These are phyloP conservation scores for Drosophila hamatofila DNA, from an alignment of 2,888 invertebrate genomes.

Conservation along the genomic window DNA sequence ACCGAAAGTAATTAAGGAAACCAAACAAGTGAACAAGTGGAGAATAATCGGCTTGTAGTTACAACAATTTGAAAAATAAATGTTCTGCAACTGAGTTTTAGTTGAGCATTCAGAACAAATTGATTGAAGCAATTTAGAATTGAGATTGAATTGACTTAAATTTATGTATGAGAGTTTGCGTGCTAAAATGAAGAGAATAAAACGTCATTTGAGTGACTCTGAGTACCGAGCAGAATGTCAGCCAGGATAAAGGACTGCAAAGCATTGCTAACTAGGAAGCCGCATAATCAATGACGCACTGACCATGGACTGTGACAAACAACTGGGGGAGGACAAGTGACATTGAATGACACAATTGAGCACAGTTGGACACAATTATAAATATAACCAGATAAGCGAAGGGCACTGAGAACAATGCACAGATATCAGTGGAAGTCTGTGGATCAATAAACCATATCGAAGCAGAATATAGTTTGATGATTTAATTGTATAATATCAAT, in stretches of 20 bases:
- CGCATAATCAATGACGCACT: conserved; percentile 11
- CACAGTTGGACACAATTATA: conserved; percentile 6
- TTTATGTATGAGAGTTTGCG: not conserved
- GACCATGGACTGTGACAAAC: not conserved
- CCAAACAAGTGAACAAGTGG: conserved; percentile 5
- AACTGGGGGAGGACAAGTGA: conserved; percentile 1
- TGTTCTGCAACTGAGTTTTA: not conserved
- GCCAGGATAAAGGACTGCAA: not conserved
- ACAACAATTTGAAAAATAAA: not conserved
- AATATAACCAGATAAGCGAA: conserved; percentile 4
- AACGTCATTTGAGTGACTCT: not conserved
- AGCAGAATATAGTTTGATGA: not conserved
- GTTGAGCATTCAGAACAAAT: not conserved
- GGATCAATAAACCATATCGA: not conserved
- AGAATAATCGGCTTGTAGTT: not conserved
- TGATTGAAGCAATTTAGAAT: not conserved
- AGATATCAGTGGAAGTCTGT: not conserved
- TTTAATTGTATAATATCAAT: not conserved
- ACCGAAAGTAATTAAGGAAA: conserved; percentile 7
- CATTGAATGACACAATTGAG: conserved; percentile 4
- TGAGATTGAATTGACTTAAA: not conserved
- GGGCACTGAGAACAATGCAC: not conserved
- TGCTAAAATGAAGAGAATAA: not conserved
- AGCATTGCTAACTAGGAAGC: not conserved
- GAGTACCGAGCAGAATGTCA: not conserved